phyloP scores from a whole-genome alignment of 2,888 invertebrate species.

The Apomyelois bistriatella region DNA sequence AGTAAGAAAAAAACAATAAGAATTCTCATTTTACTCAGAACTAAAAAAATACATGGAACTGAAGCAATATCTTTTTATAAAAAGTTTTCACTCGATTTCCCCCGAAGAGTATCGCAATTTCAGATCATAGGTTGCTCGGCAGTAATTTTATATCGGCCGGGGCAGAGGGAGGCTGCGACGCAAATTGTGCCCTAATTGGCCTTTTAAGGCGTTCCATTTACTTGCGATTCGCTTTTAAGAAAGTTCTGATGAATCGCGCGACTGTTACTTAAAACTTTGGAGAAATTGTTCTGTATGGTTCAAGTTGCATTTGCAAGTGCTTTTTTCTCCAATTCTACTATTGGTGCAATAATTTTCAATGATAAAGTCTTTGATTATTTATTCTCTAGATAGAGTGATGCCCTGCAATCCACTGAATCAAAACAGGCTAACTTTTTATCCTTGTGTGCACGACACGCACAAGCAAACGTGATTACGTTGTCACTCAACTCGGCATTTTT shows the following conservation, averaged over 20 bases:
- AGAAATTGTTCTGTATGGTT: neutral
- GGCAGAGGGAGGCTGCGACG: conserved; percentile 38
- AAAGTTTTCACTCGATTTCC: conserved; percentile 37
- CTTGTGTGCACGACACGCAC: too few relatives aligned
- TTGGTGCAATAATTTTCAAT: neutral
- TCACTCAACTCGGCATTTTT: too few relatives aligned
- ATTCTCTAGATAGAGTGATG: too few relatives aligned
- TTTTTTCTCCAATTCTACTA: neutral
- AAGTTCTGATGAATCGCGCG: conserved; percentile 34
- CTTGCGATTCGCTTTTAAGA: conserved; percentile 57
- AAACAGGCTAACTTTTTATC: too few relatives aligned
- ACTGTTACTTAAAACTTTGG: conserved; percentile 12
- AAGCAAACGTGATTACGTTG: too few relatives aligned
- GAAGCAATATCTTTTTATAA: conserved; percentile 33
- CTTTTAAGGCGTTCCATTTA: conserved; percentile 66
- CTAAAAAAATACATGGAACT: conserved; percentile 20
- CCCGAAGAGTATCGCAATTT: conserved; percentile 41
- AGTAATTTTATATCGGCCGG: conserved; percentile 63
- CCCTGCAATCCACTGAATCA: too few relatives aligned
- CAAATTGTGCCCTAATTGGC: conserved; percentile 74
- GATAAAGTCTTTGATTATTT: too few relatives aligned
- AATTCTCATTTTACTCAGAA: neutral
- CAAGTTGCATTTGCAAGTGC: neutral
- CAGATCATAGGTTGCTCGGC: conserved; percentile 40
- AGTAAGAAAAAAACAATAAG: too few relatives aligned